phyloP scores from a whole-genome alignment of 2,113 vertebrate species.

The Prunella himalayana region DNA sequence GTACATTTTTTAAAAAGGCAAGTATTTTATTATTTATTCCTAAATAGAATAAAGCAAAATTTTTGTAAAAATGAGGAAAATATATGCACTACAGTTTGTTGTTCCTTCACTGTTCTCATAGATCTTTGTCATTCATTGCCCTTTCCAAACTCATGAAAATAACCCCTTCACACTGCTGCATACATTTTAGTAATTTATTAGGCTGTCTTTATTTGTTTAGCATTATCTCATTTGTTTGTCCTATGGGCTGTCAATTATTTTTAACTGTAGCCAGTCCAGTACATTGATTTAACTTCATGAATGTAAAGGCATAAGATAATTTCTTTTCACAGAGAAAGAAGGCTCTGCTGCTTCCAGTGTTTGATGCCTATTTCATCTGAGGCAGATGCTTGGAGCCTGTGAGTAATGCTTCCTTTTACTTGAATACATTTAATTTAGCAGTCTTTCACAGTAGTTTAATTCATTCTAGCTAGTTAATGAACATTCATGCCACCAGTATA shows the following conservation, averaged over 20 bases:
- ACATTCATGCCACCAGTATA: not conserved
- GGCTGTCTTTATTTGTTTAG: not conserved
- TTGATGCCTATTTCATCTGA: not conserved
- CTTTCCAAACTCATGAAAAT: not conserved
- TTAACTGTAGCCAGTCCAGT: not conserved
- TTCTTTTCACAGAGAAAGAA: not conserved
- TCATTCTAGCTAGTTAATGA: not conserved
- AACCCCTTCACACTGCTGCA: not conserved
- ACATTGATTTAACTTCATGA: not conserved
- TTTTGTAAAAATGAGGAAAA: not conserved
- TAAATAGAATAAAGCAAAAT: not conserved
- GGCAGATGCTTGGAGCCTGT: not conserved
- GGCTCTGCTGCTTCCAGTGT: not conserved
- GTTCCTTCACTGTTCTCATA: not conserved
- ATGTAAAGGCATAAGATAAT: not conserved
- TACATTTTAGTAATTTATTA: not conserved
- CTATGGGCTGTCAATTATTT: not conserved
- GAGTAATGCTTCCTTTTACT: not conserved
- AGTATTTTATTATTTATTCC: not conserved
- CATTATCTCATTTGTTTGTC: not conserved
- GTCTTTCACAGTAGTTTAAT: conserved; percentile 8
- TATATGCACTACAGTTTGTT: not conserved
- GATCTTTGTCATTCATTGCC: not conserved
- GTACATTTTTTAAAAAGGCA: not conserved
- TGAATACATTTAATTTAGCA: not conserved